Base-by-base conservation (phyloP, 2,797 vertebrate species). In the Antrozous pallidus region DNA sequence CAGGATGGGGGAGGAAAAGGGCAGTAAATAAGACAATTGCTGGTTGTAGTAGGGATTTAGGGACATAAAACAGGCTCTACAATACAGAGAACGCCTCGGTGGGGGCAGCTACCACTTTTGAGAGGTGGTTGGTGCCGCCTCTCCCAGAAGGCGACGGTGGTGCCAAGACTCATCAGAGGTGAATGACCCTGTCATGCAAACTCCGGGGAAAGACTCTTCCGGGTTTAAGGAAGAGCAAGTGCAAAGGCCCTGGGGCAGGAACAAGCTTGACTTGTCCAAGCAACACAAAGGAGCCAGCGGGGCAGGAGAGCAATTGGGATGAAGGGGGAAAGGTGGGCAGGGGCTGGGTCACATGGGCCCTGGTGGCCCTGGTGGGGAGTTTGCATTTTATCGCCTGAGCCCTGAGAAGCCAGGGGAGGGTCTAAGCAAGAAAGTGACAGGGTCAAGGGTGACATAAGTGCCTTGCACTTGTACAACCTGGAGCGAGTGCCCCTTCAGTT, bases 211-310 rank as follows among this genome's bases (percentile, higher is more conserved):
- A 38, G 71, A 33, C 14, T 36, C 38, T 26, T 42, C 36, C 1
- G 14, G 16, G 36, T n/a, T 51, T 71, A 20, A 71, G 73, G 78
- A 86, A 45, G 36, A 65, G 5, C n/a, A 36, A 24, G 45, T 88
- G 33, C 93, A 79, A 92, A 94, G 79, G 73, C 13, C 86, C 47
- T 20, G 73, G 51, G 82, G 58, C 49, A 56, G 90, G 56, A 67
- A 28, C 6, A 10, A 16, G 11, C 17, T 20, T 31, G 73, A 11
- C 24, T 45, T 63, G 36, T 49, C 26, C 65, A 8, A 49, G 22
- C 28, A 82, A n/a, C 22, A 65, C 49, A 65, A 54, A 83, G 86
- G 45, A 58, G 20, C 61, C n/a, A 1, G 42, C 11, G 36, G 5
- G 18, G 12, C 33, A 78, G 36, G 47, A 33, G 67, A 70, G 42